These are phyloP conservation scores for Aporrectodea caliginosa DNA, from an alignment of 1,140 invertebrate genomes.

Conservation along the genomic window DNA sequence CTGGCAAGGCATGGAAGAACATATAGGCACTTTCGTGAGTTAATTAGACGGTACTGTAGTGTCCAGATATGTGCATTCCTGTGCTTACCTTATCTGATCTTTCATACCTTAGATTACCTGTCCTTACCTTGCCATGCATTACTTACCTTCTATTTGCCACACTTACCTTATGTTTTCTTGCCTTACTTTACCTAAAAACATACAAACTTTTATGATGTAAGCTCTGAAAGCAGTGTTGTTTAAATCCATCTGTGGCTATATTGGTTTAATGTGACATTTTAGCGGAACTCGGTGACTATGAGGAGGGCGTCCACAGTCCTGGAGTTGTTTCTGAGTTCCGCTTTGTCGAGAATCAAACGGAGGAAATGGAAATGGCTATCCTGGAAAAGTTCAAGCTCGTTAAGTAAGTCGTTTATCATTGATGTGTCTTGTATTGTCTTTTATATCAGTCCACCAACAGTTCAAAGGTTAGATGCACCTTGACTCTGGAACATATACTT, in stretches of 20 bases:
- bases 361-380: slow-evolving; percentile 81
- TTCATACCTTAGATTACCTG: not conserved
- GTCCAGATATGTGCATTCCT: too few relatives aligned
- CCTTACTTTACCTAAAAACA: not conserved
- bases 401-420: slow-evolving; percentile 53
- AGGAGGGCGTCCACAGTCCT: slow-evolving; percentile 82
- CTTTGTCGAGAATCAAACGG: slow-evolving; percentile 77
- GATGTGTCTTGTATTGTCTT: too few relatives aligned
- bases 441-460: too few relatives aligned
- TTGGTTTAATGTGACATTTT: slow-evolving; percentile 36
- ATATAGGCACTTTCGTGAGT: too few relatives aligned
- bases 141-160: not conserved
- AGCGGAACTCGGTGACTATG: slow-evolving; percentile 97
- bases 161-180: not conserved
- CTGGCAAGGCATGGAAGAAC: too few relatives aligned
- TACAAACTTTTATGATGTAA: not conserved
- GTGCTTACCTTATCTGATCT: not conserved
- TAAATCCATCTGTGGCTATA: too few relatives aligned
- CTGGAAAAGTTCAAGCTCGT: slow-evolving; percentile 80
- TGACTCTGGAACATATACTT: not conserved
- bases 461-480: not conserved
- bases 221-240: not conserved
- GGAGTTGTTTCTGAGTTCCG: slow-evolving; percentile 95
- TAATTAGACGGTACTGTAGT: too few relatives aligned
- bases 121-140: not conserved